Conservation (phyloP, 2,797 vertebrate species). For the Uromys caudimaculatus region DNA sequence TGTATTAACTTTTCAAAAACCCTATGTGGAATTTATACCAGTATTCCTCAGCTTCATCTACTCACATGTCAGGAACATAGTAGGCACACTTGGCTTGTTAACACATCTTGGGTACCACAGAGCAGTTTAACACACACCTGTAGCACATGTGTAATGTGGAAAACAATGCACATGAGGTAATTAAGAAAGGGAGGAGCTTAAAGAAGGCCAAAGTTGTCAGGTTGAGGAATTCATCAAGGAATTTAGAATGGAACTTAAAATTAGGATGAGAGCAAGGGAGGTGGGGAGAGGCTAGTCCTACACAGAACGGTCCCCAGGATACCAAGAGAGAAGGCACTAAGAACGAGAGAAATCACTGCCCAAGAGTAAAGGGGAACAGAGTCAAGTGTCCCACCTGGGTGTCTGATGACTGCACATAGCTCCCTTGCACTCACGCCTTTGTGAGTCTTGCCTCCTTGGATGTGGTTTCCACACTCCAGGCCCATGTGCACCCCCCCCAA, state of each 20-base stretch:
- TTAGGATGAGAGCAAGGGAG: neutral
- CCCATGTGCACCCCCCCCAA: neutral
- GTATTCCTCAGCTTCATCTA: neutral
- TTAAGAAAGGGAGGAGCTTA: neutral
- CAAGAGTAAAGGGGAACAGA: neutral
- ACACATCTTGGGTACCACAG: neutral
- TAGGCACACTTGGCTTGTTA: neutral
- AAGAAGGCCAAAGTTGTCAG: neutral
- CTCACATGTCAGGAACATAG: neutral
- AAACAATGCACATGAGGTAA: neutral
- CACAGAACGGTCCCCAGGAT: neutral
- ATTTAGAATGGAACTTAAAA: neutral
- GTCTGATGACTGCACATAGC: neutral
- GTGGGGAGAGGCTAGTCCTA: neutral
- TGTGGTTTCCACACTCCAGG: neutral
- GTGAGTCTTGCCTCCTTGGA: neutral
- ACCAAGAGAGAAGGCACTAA: neutral
- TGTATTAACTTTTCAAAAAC: neutral
- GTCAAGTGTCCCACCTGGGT: neutral
- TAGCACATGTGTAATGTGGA: neutral
- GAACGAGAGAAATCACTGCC: neutral
- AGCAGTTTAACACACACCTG: neutral
- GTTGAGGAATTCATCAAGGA: slow-evolving; percentile 13
- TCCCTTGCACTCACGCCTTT: accelerated
- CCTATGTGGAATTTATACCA: neutral